These are phyloP conservation scores for Hirtodrosophila cameraria DNA, from an alignment of 2,888 invertebrate genomes.

Conservation along the genomic window DNA sequence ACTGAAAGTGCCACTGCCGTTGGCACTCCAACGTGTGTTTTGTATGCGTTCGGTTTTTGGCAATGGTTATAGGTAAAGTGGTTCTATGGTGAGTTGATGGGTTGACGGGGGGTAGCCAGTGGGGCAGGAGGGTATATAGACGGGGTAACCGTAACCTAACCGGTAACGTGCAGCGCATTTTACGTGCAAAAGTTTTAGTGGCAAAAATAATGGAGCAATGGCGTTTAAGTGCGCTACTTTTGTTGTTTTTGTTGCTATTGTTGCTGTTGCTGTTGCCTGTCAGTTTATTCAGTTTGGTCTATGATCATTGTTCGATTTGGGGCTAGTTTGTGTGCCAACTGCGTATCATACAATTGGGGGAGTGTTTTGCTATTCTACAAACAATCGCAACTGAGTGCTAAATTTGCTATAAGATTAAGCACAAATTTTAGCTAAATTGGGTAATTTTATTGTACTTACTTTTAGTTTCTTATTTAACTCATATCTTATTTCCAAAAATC, in stretches of 20 bases:
- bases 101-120: too few relatives aligned
- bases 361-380: not conserved
- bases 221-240: slow-evolving; percentile 53
- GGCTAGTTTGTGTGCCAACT: slow-evolving; percentile 3
- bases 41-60: slow-evolving; percentile 44
- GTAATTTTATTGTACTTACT: too few relatives aligned
- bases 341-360: not conserved
- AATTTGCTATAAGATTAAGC: not conserved
- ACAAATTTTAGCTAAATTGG: too few relatives aligned
- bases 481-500: too few relatives aligned
- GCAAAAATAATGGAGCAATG: slow-evolving; percentile 76
- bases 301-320: slow-evolving; percentile 53
- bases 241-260: slow-evolving; percentile 8
- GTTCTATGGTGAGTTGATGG: too few relatives aligned
- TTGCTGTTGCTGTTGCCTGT: slow-evolving; percentile 3
- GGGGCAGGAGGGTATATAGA: not conserved
- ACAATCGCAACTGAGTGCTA: not conserved
- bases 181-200: slow-evolving; percentile 75
- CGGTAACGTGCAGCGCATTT: slow-evolving; percentile 69
- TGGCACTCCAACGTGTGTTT: slow-evolving; percentile 35
- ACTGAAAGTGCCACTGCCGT: slow-evolving; percentile 46
- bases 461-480: too few relatives aligned
- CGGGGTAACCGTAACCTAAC: slow-evolving; percentile 31
- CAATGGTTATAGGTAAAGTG: not conserved
- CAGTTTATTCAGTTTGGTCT: slow-evolving; percentile 36